Conservation (phyloP, 2,888 invertebrate genomes). For the Chorisops tibialis region DNA sequence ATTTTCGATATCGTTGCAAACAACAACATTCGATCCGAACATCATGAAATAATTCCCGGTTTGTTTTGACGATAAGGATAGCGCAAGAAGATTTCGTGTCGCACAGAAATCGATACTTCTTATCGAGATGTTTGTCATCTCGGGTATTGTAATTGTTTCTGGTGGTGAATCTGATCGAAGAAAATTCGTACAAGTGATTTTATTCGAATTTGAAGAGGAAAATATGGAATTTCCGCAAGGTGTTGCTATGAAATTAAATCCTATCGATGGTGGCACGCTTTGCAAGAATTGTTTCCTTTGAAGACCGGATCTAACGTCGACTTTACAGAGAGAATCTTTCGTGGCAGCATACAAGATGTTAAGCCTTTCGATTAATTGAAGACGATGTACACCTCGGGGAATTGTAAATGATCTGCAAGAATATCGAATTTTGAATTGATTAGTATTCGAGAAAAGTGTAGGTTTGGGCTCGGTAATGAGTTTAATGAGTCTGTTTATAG, state of each 20-base stretch:
- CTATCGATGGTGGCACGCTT: neutral
- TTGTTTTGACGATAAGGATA: neutral
- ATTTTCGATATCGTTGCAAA: neutral
- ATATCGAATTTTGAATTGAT: neutral
- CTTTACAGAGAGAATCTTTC: neutral
- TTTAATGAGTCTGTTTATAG: no score
- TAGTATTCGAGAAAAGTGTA: no score
- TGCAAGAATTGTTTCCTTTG: neutral
- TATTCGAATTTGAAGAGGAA: constrained; percentile 3
- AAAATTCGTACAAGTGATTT: constrained; percentile 15
- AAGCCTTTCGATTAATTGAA: constrained; percentile 2
- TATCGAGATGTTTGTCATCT: no score
- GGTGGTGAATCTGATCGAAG: constrained; percentile 2
- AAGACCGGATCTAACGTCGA: neutral
- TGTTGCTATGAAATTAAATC: constrained; percentile 3
- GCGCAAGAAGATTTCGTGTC: neutral
- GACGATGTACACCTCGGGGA: neutral
- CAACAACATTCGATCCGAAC: constrained; percentile 1
- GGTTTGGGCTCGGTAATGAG: no score
- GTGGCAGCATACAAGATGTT: neutral
- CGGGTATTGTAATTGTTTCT: constrained; percentile 1
- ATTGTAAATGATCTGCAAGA: constrained; percentile 6
- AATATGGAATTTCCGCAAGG: neutral
- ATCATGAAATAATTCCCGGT: constrained; percentile 14
- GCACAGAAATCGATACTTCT: neutral